A percentile compares a stretch with the other conserved stretches of the same genome.
Evolutionary conservation across 1,140 invertebrate genomes (phyloP).

Genomic region (Leptopilina clavipes): DNA sequence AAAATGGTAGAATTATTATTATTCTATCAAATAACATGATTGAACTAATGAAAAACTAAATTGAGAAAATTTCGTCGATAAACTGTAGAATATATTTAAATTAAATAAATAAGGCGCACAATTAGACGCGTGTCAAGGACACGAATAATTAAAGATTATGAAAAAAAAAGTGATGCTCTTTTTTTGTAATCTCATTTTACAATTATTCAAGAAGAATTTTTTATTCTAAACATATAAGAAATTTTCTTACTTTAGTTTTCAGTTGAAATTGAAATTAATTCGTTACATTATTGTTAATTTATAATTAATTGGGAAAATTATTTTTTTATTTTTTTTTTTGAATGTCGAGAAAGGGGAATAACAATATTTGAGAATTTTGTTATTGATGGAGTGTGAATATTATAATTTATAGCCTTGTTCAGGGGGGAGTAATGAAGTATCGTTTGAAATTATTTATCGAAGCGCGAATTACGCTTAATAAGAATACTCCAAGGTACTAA

Average conservation of each 20-base stretch:
- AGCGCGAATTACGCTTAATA: conserved; percentile 31
- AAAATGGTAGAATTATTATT: too few species aligned
- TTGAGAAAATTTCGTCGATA: background rate
- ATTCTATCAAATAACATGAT: background rate
- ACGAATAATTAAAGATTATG: background rate
- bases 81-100: background rate
- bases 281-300: too few species aligned
- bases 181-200: background rate
- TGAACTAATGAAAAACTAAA: conserved; percentile 2
- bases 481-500: conserved; percentile 31
- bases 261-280: background rate
- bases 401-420: conserved; percentile 17
- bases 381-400: background rate
- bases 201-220: background rate
- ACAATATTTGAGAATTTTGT: background rate
- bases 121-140: conserved; percentile 19
- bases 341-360: background rate
- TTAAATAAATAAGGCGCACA: conserved; percentile 20
- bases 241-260: conserved; percentile 1
- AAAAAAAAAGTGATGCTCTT: background rate
- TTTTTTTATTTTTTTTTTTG: background rate
- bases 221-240: background rate
- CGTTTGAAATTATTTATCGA: conserved; percentile 2
- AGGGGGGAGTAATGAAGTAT: background rate
- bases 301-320: too few species aligned